phyloP scores from a whole-genome alignment of 2,113 vertebrate genomes.

The Tylochromis polylepis region DNA sequence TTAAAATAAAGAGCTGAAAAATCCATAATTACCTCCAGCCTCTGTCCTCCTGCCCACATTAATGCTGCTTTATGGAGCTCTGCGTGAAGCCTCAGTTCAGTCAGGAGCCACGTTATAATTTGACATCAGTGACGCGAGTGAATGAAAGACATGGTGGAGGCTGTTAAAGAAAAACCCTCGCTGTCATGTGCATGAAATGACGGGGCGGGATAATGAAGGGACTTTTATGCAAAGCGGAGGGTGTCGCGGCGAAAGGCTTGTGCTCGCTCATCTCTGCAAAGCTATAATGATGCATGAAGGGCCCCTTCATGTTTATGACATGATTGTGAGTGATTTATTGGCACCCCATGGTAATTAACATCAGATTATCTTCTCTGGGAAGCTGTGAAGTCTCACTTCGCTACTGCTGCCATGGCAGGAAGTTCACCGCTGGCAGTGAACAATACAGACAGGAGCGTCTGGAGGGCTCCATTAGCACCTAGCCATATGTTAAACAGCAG shows the following conservation, averaged over 20 bases:
- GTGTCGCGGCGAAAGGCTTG: conserved; percentile 20
- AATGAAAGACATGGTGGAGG: background rate
- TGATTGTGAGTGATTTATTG: conserved; percentile 60
- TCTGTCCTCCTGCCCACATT: background rate
- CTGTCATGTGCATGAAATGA: conserved; percentile 16
- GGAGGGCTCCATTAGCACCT: conserved; percentile 45
- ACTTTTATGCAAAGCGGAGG: conserved; percentile 37
- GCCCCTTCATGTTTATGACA: conserved; percentile 54
- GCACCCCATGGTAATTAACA: conserved; percentile 50
- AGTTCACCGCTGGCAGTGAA: conserved; percentile 41
- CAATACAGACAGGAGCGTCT: conserved; percentile 20
- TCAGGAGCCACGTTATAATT: background rate
- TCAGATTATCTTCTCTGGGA: conserved; percentile 54
- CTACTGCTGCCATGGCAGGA: conserved; percentile 8
- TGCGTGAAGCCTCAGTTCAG: background rate
- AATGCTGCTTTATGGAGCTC: background rate
- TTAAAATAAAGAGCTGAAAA: conserved; percentile 8
- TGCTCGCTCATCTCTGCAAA: conserved; percentile 17
- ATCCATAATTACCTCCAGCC: conserved; percentile 3
- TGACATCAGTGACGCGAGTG: background rate
- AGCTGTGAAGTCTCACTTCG: conserved; percentile 36
- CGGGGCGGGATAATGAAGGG: conserved; percentile 48
- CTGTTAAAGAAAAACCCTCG: background rate
- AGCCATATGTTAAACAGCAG: conserved; percentile 41
- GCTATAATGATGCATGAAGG: conserved; percentile 62